Base-by-base conservation (phyloP, 2,888 invertebrate genomes). In the Kryphioiulus occultus region DNA sequence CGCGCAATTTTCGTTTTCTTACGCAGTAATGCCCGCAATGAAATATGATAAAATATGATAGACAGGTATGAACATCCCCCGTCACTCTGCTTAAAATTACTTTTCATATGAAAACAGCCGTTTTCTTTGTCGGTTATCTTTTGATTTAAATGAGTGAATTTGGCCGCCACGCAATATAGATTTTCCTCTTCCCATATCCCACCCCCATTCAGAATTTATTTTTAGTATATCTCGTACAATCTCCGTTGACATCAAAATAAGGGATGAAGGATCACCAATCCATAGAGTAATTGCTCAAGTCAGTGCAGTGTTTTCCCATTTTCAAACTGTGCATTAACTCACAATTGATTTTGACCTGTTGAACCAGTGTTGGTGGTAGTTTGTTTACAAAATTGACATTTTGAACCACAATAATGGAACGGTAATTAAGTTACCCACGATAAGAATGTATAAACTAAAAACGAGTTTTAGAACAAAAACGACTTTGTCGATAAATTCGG, bases 61-160 rank as follows among this genome's bases (percentile, higher is more conserved):
- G 59, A 59, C 59, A 59, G 59, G 59, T 59, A 59, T 59, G 59
- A 59, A 59, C 59, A 59, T 59, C 59, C 59, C 59, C 59, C 59
- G 59, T 59, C 59, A 59, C 59, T 59, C n/a, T 59, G 5, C 59
- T 59, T 22, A 59, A 59, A 59, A 59, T 59, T 59, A 59, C 59
- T 59, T 59, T 59, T 59, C 59, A 59, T 59, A 59, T 22, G 59
- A 59, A 59, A 59, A 59, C 59, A 59, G 22, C 59, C n/a, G 59
- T 59, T 59, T 59, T 59, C 59, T 59, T 59, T 59, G 59, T 59
- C 59, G 59, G 59, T 59, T 59, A 59, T 59, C 59, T 59, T 59
- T 59, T 59, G 59, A 59, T 59, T 59, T 59, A 59, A 59, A 59
- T 59, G n/a, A 59, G 59, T 59, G 59, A 59, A 59, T 59, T 59